Evolutionary conservation across 2,113 vertebrate genomes (phyloP), one percentile per base, ranked within the genome.

Genomic region (Lutjanus erythropterus): DNA sequence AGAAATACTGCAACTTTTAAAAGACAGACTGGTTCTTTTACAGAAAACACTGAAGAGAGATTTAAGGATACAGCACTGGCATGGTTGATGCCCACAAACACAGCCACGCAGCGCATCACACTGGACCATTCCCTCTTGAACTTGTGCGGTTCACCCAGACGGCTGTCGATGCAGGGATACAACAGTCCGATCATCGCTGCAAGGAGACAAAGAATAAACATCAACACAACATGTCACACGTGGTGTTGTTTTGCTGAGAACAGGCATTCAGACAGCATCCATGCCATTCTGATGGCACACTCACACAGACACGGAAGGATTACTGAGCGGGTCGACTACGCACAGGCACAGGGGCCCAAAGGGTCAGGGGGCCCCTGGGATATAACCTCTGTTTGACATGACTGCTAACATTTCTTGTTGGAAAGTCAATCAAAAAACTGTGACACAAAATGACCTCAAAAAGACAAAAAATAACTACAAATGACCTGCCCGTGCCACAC

Each of bases 61-160:
- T 21, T 68, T 52, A 95, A 97, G 97, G 98, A 99, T 99, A 99
- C 96, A 92, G 97, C 98, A 2, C 98, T 99, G 86, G 97, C 98
- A 19, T 99, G 98, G 93, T 99, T 99, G 91, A 99, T 99, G 78
- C 98, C 98, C 89, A 99, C 97, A 88, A 99, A 99, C 87, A 98
- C 98, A 1, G 97, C 98, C 71, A 99, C 97, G 15, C 98, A 99
- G 88, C 97, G 96, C 97, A 99, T 98, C 69, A 99, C 97, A 78
- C 97, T 99, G 83, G 98, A 99, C 98, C 98, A 99, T 86, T 99
- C 98, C 80, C 97, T 94, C 90, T 99, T 99, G 91, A 99, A 98
- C 88, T 96, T 97, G 94, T 99, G 98, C 35, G 97, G 97, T 85
- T 98, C 96, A 39, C 97, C 98, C 75, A 99, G 95, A 77, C 94